These are phyloP conservation scores for Elaphurus davidianus DNA, from an alignment of 2,113 vertebrate species.

Conservation along the genomic window DNA sequence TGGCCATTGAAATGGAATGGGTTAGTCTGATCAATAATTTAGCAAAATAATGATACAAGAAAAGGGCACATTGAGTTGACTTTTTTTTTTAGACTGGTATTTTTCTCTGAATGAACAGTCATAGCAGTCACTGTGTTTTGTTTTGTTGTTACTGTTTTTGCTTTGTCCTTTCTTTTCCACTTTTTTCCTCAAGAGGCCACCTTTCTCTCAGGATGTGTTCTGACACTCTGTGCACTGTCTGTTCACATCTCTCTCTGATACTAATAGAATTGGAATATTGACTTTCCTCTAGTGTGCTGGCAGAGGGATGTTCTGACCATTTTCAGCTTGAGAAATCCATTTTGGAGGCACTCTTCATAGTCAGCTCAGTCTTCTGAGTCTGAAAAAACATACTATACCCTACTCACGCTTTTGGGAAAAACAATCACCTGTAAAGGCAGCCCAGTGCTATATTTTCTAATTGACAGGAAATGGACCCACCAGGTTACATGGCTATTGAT, in stretches of 20 bases:
- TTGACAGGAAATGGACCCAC: neutral
- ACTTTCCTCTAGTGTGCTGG: neutral
- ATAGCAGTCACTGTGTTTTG: neutral
- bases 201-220: neutral
- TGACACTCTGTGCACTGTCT: neutral
- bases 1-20: neutral
- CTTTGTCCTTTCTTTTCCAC: neutral
- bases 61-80: neutral
- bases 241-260: neutral
- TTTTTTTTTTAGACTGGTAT: neutral
- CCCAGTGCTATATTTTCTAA: neutral
- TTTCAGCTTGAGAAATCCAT: neutral
- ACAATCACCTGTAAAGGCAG: neutral
- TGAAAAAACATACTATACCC: neutral
- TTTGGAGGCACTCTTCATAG: neutral
- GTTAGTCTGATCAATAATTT: neutral
- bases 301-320: neutral
- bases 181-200: neutral
- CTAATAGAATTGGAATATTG: conserved; percentile 26
- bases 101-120: neutral
- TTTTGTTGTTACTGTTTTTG: neutral
- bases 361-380: neutral
- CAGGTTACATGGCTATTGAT: neutral
- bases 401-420: neutral
- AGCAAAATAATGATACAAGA: neutral